Evolutionary conservation across 2,888 invertebrate species (phyloP), one percentile per base, ranked within the genome.

Genomic region (Caenorhabditis sulstoni): DNA sequence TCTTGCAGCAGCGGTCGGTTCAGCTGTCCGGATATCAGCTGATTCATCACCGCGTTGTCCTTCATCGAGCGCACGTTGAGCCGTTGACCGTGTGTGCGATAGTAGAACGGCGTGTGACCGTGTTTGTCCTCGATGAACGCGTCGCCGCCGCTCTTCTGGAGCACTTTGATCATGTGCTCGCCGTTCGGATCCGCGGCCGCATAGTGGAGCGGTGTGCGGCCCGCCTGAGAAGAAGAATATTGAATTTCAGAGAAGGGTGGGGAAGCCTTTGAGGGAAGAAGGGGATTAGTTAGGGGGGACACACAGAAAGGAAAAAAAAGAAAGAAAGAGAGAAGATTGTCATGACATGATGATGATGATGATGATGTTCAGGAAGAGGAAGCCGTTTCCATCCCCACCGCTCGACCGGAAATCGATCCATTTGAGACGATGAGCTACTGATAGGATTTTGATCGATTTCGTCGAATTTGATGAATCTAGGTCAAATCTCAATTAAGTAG

Each of bases 71-170:
- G 79, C 50, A 90, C 87, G 61, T 96, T 95, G 79, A 96, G 92
- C 90, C 96, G 95, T 85, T 87, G 86, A 4, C 90, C 90, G 93
- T 94, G 93, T 59, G 93, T 93, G 85, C 93, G 92, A 91, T 95
- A 95, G 90, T 94, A 94, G 89, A 95, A 95, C 41, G 95, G 94
- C 59, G 94, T 94, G 73, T 93, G 93, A 44, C 94, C 95, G 89
- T 93, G 93, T 95, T 89, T 89, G 65, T 90, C 90, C 62, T 90
- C 89, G 22, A 90, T 89, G 76, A 90, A 90, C 3, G 90, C 90
- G 78, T 90, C 90, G 1, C 89, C 90, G 12, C 90, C 90, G 47
- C 87, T 85, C 74, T 90, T 90, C 78, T 90, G 90, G 23, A 90
- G 83, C 44, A 90, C 86, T 77, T 90, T 90, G 47, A 90, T 88